Evolutionary conservation across 2,113 vertebrate species (phyloP), one percentile per base, ranked within the genome.

Genomic region (Spea bombifrons): DNA sequence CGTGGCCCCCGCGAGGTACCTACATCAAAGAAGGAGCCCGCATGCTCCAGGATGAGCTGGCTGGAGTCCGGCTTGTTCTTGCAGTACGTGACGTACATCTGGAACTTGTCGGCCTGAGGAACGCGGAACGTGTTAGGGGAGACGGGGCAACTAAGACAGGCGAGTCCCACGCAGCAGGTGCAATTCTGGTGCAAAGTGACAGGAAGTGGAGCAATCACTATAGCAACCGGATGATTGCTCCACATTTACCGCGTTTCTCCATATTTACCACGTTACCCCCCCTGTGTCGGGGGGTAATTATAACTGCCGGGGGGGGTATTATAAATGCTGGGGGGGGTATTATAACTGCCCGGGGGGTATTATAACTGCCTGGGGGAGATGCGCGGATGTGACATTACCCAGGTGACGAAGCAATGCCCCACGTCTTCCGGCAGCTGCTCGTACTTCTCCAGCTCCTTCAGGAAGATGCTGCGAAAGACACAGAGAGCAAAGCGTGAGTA

Each of bases 31-130:
- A 99, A 99, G 81, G 88, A 91, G 71, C 96, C 95, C 44, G 95
- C 96, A 0, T 99, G 95, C 80, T 99, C 97, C 90, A 99, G 90
- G 80, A 99, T 96, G 70, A 99, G 94, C 89, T 99, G 96, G 85
- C 86, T 99, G 85, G 97, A 99, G 89, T 99, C 97, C 5, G 97
- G 97, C 84, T 99, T 99, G 88, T 99, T 99, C 91, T 99, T 99
- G 89, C 97, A 99, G 89, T 99, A 99, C 82, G 95, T 94, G 81
- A 99, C 97, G 78, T 99, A 99, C 88, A 99, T 98, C 86, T 99
- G 96, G 90, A 99, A 99, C 87, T 97, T 99, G 87, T 99, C 97
- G 78, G 97, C 97, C 97, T 99, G 89, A 77, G 45, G 46, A 71
- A 15, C 8, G 68, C 8, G 43, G 43, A 15, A n/a, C 5, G 59